These are phyloP conservation scores for Tanypteryx hageni DNA, from an alignment of 2,888 invertebrate species.

Conservation along the genomic window DNA sequence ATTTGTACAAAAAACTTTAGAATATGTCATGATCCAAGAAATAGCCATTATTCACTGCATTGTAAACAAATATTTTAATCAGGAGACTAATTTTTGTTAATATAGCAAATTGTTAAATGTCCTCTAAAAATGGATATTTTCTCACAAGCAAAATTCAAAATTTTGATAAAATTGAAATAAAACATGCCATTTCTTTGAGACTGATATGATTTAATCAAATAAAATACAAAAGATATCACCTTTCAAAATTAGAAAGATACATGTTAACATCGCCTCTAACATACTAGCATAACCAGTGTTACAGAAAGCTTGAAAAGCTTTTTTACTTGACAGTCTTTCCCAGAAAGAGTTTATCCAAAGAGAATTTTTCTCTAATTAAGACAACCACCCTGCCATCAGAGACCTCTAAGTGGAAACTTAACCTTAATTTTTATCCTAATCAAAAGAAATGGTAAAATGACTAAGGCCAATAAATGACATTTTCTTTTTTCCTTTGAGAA, in stretches of 20 bases:
- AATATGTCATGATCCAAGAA: too few species aligned
- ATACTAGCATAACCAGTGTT: conserved; percentile 14
- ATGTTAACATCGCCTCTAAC: not conserved
- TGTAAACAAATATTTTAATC: too few species aligned
- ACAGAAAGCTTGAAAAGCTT: conserved; percentile 22
- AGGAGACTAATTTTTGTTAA: too few species aligned
- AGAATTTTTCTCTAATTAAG: conserved; percentile 22
- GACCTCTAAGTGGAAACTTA: conserved; percentile 6
- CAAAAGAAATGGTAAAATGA: not conserved
- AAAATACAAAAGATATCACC: not conserved
- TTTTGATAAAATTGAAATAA: not conserved
- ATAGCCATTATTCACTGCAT: too few species aligned
- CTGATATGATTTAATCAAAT: conserved; percentile 5
- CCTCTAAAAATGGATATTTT: too few species aligned
- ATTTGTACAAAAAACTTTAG: too few species aligned
- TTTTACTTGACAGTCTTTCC: conserved; percentile 7
- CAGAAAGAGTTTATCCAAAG: conserved; percentile 32
- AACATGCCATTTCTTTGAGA: not conserved
- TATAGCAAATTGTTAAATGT: too few species aligned
- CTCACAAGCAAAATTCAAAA: too few species aligned
- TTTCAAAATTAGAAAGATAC: conserved; percentile 8
- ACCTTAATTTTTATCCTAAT: not conserved
- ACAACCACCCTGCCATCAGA: not conserved
- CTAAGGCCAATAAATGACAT: not conserved
- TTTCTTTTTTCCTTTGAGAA: not conserved